These are phyloP conservation scores for Pandemis heparana DNA, from an alignment of 2,888 invertebrate genomes.

Conservation along the genomic window DNA sequence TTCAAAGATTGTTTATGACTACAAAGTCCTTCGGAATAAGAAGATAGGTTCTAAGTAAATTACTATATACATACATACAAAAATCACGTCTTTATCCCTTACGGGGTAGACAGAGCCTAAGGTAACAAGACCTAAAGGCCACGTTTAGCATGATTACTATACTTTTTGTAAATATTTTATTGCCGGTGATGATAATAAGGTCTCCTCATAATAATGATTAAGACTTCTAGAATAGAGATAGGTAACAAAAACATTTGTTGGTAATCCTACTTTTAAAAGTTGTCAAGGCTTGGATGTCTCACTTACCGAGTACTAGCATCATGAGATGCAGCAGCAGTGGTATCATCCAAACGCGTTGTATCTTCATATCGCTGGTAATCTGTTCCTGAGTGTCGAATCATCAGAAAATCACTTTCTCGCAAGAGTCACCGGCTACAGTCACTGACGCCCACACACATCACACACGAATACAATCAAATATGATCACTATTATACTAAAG, in stretches of 20 bases:
- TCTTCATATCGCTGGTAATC: slow-evolving; percentile 56
- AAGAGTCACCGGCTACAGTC: neutral
- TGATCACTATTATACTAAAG: slow-evolving; percentile 74
- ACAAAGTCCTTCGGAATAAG: neutral
- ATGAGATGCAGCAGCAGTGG: slow-evolving; percentile 59
- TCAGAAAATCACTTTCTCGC: slow-evolving; percentile 9
- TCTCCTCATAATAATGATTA: neutral
- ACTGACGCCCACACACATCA: slow-evolving; percentile 56
- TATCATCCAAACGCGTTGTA: slow-evolving; percentile 55
- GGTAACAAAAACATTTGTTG: neutral
- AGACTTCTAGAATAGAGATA: neutral
- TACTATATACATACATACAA: too few relatives aligned
- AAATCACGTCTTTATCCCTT: too few relatives aligned
- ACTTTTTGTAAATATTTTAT: neutral
- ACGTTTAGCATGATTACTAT: too few relatives aligned
- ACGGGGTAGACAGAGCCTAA: too few relatives aligned
- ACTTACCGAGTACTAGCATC: slow-evolving; percentile 68
- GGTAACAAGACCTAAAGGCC: too few relatives aligned
- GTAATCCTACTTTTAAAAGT: neutral
- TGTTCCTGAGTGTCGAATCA: neutral
- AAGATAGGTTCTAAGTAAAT: neutral
- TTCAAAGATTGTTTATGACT: neutral
- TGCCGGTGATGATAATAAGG: neutral
- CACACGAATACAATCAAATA: slow-evolving; percentile 62
- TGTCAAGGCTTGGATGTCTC: neutral